These are phyloP conservation scores for Tragulus kanchil DNA, from an alignment of 2,113 vertebrate genomes.

Conservation along the genomic window DNA sequence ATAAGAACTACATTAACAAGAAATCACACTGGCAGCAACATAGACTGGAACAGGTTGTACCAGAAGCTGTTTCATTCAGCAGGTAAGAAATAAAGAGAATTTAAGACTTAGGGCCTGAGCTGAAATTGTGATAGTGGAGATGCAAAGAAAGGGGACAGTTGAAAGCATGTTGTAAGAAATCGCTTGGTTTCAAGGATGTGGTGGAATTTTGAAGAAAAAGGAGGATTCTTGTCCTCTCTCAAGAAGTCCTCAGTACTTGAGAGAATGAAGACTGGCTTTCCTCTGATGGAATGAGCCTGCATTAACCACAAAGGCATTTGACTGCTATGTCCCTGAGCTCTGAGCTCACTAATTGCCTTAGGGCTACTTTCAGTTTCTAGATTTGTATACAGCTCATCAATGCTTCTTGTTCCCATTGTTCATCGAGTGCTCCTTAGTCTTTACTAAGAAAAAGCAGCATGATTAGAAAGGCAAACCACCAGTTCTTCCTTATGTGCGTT, in stretches of 20 bases:
- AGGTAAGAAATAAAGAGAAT: not conserved
- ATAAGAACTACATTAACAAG: not conserved
- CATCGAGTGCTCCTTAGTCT: not conserved
- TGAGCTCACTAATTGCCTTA: not conserved
- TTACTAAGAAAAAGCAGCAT: not conserved
- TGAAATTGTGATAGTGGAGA: not conserved
- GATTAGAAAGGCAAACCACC: not conserved
- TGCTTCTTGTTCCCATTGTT: not conserved
- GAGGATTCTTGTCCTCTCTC: not conserved
- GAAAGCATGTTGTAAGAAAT: not conserved
- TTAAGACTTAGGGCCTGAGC: not conserved
- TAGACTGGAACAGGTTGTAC: not conserved
- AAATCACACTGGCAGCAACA: not conserved
- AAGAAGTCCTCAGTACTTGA: not conserved
- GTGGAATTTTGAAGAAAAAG: not conserved
- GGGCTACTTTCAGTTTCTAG: not conserved
- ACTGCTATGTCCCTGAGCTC: not conserved
- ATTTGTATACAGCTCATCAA: not conserved
- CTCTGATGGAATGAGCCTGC: too few relatives aligned
- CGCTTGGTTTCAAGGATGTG: not conserved
- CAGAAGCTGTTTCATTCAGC: constrained; percentile 8
- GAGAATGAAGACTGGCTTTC: not conserved
- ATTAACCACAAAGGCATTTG: not conserved
- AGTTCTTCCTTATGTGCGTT: not conserved
- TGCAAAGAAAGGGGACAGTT: not conserved